Conservation (phyloP, 2,797 vertebrate species). For the Sebastes cheni region DNA sequence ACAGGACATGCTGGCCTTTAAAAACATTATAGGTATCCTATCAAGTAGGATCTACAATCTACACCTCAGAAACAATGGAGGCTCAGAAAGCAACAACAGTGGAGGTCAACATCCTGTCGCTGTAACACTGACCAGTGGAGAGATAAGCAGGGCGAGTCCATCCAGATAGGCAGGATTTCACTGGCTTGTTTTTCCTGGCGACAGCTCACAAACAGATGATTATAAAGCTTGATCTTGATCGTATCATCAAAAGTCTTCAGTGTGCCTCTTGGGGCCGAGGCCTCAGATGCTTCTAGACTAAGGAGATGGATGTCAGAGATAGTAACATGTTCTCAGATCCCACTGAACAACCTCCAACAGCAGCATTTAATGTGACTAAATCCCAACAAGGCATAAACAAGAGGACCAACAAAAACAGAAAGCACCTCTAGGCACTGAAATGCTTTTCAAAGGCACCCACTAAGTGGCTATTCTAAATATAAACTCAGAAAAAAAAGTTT, state of each 20-base stretch:
- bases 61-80: conserved; percentile 1
- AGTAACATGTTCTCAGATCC: not conserved
- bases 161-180: not conserved
- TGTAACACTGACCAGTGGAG: not conserved
- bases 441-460: conserved; percentile 21
- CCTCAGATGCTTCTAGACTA: not conserved
- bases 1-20: not conserved
- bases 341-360: not conserved
- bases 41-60: not conserved
- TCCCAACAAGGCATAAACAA: not conserved
- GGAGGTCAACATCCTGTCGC: not conserved
- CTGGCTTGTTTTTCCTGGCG: conserved; percentile 33
- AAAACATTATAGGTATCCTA: not conserved
- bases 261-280: not conserved
- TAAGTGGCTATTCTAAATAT: not conserved
- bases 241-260: not conserved
- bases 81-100: not conserved
- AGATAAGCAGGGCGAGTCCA: not conserved
- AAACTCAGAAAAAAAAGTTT: no score
- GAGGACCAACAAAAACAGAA: not conserved
- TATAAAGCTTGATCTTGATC: not conserved
- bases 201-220: conserved; percentile 4
- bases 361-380: not conserved
- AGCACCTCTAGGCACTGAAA: not conserved
- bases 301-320: not conserved